phyloP scores from a whole-genome alignment of 2,888 invertebrate species.

The Neria commutata region DNA sequence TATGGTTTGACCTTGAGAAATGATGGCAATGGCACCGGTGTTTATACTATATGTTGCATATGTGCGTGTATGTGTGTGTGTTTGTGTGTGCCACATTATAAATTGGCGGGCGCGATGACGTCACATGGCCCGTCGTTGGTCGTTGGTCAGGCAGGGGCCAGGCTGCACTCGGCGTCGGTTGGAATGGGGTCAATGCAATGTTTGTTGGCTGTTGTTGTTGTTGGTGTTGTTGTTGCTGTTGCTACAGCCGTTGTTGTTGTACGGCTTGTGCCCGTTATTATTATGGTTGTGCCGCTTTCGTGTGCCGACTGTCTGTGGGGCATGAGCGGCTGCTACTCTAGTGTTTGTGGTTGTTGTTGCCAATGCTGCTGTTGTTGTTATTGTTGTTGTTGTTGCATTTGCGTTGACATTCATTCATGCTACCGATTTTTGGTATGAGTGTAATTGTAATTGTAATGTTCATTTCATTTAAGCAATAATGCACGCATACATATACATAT shows the following conservation, averaged over 20 bases:
- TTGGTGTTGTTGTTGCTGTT: conserved; percentile 4
- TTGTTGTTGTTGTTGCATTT: conserved; percentile 11
- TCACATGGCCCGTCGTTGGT: conserved; percentile 24
- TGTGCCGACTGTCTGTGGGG: no score
- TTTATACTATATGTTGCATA: conserved; percentile 26
- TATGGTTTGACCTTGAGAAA: conserved; percentile 57
- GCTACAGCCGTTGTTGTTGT: neutral
- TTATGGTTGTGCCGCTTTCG: conserved; percentile 8
- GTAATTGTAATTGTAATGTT: no score
- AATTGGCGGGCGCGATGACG: neutral
- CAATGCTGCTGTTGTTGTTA: conserved; percentile 14
- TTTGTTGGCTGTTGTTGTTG: conserved; percentile 20
- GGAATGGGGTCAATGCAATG: conserved; percentile 28
- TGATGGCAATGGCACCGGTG: conserved; percentile 26
- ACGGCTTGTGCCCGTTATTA: conserved; percentile 11
- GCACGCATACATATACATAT: no score
- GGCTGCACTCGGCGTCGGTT: neutral
- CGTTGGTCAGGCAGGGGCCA: conserved; percentile 1
- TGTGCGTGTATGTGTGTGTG: conserved; percentile 28
- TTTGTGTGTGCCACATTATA: neutral
- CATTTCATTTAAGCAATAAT: no score
- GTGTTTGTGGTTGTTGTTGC: no score
- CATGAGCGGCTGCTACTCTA: no score
- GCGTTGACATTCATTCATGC: no score
- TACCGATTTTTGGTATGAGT: no score